These are phyloP conservation scores for Oxycera nigricornis DNA, from an alignment of 2,888 invertebrate species.

Conservation along the genomic window DNA sequence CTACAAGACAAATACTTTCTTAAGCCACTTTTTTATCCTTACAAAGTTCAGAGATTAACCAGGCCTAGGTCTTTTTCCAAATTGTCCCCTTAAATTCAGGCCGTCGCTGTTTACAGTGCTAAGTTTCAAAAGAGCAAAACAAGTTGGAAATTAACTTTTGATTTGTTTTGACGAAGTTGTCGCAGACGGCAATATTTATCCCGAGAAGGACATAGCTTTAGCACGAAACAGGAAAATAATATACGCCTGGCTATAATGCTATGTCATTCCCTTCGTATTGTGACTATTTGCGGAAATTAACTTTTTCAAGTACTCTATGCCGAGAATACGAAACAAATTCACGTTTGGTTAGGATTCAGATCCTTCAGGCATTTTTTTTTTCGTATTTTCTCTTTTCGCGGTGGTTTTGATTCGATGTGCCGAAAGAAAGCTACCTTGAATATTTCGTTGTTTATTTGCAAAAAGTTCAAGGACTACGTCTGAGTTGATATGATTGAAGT, in stretches of 20 bases:
- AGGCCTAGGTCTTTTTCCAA: neutral
- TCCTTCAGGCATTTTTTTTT: neutral
- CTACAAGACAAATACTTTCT: neutral
- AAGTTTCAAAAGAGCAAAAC: conserved; percentile 28
- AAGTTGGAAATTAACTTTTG: conserved; percentile 36
- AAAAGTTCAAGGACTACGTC: neutral
- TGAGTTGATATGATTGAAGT: neutral
- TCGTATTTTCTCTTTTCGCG: neutral
- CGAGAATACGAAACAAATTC: neutral
- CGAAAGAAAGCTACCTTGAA: neutral
- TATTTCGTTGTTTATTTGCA: neutral
- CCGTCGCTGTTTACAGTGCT: conserved; percentile 15
- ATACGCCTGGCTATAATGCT: neutral
- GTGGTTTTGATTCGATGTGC: neutral
- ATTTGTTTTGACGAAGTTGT: conserved; percentile 35
- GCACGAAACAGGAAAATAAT: too few species aligned
- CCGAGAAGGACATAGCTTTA: too few species aligned
- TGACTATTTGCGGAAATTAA: conserved; percentile 18
- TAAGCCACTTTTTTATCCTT: neutral
- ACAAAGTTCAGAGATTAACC: neutral
- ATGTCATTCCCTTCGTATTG: conserved; percentile 6
- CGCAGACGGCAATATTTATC: neutral
- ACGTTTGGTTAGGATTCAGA: neutral
- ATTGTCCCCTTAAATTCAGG: conserved; percentile 16
- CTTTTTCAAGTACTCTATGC: conserved; percentile 12